Evolutionary conservation across 2,797 vertebrate species (phyloP).

Genomic region (Petrocephalus schoutedeni): DNA sequence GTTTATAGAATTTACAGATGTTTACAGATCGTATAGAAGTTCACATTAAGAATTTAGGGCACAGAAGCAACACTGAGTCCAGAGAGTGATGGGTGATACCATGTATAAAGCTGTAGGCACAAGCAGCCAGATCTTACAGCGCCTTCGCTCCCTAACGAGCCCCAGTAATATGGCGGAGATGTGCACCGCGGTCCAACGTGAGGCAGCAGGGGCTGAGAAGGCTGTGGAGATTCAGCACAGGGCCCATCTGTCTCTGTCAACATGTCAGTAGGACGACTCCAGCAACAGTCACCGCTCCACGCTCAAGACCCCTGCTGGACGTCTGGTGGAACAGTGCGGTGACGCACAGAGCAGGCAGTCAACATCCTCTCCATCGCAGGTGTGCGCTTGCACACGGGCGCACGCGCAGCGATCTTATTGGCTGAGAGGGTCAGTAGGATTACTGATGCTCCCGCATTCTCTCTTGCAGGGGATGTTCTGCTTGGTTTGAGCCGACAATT

Average conservation of each 20-base stretch:
- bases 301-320: not conserved
- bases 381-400: not conserved
- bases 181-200: not conserved
- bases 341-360: not conserved
- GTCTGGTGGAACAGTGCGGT: not conserved
- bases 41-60: not conserved
- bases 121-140: not conserved
- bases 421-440: not conserved
- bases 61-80: not conserved
- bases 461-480: not conserved
- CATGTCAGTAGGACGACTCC: not conserved
- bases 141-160: not conserved
- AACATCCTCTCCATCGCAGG: not conserved
- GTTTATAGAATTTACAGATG: not conserved
- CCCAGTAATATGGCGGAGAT: not conserved
- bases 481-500: not conserved
- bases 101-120: not conserved
- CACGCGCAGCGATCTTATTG: not conserved
- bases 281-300: not conserved
- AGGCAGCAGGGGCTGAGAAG: not conserved
- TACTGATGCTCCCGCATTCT: not conserved
- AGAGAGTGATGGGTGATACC: not conserved
- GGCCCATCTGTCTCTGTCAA: slow-evolving; percentile 16
- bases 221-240: not conserved
- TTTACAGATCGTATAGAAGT: not conserved